Evolutionary conservation across 2,797 vertebrate genomes (phyloP).

Genomic region (Buphagus erythrorhynchus): DNA sequence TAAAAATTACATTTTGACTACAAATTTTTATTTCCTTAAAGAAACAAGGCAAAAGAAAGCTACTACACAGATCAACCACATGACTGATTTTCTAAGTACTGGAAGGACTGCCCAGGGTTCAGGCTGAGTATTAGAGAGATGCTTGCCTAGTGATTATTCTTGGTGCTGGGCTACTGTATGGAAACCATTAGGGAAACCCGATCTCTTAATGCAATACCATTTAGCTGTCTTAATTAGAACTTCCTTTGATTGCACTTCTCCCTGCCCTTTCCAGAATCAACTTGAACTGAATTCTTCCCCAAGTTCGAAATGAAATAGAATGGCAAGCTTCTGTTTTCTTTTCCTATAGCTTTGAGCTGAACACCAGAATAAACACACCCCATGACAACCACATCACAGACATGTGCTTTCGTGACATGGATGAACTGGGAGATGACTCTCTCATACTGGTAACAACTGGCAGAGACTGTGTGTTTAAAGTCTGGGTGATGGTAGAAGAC

Average conservation of each 20-base stretch:
- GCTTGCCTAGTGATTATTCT: background rate
- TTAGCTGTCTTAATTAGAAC: background rate
- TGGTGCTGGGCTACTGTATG: background rate
- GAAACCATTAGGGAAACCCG: background rate
- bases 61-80: background rate
- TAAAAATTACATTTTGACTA: background rate
- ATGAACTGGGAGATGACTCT: constrained; percentile 63
- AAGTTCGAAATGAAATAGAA: background rate
- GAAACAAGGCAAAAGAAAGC: background rate
- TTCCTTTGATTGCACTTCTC: background rate
- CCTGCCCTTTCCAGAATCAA: background rate
- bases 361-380: constrained; percentile 88
- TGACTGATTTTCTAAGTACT: background rate
- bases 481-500: constrained; percentile 84
- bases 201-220: background rate
- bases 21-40: background rate
- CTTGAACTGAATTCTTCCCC: background rate
- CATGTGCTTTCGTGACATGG: constrained; percentile 84
- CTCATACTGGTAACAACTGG: constrained; percentile 87
- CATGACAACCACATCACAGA: constrained; percentile 87
- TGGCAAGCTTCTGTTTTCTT: background rate
- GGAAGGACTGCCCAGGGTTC: background rate
- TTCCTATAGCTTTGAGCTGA: constrained; percentile 87
- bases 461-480: constrained; percentile 90
- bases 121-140: background rate